phyloP scores from a whole-genome alignment of 2,888 invertebrate species.

The Drosophila quasianomalipes region DNA sequence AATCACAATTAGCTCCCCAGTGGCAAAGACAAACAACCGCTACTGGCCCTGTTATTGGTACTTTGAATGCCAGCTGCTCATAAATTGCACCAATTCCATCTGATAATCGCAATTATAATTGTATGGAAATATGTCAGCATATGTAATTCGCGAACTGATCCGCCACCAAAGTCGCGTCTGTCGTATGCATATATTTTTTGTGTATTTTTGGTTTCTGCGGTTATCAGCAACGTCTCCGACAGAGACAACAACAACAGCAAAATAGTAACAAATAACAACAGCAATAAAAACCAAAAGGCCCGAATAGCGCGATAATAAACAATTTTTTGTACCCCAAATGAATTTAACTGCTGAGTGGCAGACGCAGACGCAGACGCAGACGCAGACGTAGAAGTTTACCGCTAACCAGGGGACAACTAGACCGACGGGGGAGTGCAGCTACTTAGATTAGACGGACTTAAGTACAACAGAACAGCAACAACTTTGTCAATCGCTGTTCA shows the following conservation, averaged over 20 bases:
- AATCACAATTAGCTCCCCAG: background rate
- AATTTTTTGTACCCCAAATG: slow-evolving; percentile 58
- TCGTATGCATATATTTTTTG: slow-evolving; percentile 28
- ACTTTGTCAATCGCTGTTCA: slow-evolving; percentile 22
- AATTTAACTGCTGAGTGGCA: slow-evolving; percentile 27
- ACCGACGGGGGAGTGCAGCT: slow-evolving; percentile 16
- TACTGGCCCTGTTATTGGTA: slow-evolving; percentile 20
- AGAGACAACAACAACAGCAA: slow-evolving; percentile 18
- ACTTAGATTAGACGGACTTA: slow-evolving; percentile 52
- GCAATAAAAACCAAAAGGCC: slow-evolving; percentile 21
- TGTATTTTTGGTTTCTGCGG: slow-evolving; percentile 43
- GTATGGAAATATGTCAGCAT: slow-evolving; percentile 6
- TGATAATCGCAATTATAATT: slow-evolving; percentile 18
- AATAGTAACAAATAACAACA: slow-evolving; percentile 28
- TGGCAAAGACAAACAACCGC: slow-evolving; percentile 42
- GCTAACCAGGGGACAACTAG: slow-evolving; percentile 26
- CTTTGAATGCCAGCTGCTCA: slow-evolving; percentile 24
- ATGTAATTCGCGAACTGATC: slow-evolving; percentile 40
- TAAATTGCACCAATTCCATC: slow-evolving; percentile 38
- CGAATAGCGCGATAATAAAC: slow-evolving; percentile 67
- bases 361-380: slow-evolving; percentile 10
- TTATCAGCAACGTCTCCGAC: slow-evolving; percentile 47
- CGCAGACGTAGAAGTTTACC: slow-evolving; percentile 3
- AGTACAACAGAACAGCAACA: slow-evolving; percentile 40
- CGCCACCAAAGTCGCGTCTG: slow-evolving; percentile 41